phyloP scores from a whole-genome alignment of 2,888 invertebrate species.

The Xestia sexstrigata region DNA sequence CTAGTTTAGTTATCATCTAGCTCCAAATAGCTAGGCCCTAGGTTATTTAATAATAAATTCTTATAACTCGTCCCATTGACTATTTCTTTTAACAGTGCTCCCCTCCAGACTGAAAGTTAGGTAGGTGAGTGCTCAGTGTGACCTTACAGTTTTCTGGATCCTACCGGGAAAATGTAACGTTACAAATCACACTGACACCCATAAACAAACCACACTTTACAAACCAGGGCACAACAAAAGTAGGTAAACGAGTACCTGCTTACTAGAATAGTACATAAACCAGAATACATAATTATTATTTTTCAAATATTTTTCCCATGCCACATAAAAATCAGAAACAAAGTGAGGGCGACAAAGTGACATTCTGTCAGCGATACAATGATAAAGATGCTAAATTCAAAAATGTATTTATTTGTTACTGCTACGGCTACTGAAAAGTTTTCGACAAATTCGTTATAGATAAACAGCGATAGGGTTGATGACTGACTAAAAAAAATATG shows the following conservation, averaged over 20 bases:
- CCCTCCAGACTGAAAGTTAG: too few relatives aligned
- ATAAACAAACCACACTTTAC: not conserved
- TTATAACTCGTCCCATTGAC: too few relatives aligned
- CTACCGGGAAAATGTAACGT: too few relatives aligned
- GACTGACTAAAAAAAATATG: too few relatives aligned
- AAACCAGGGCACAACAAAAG: not conserved
- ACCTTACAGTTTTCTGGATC: too few relatives aligned
- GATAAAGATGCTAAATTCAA: not conserved
- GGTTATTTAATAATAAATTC: too few relatives aligned
- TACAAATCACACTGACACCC: not conserved
- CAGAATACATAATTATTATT: not conserved
- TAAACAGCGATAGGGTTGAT: not conserved
- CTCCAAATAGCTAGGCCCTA: too few relatives aligned
- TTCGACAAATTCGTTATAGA: not conserved
- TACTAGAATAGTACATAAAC: too few relatives aligned
- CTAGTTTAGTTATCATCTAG: too few relatives aligned
- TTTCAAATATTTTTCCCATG: not conserved
- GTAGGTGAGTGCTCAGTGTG: too few relatives aligned
- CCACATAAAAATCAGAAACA: not conserved
- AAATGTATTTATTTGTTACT: not conserved
- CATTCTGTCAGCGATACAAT: not conserved
- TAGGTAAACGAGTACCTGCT: not conserved
- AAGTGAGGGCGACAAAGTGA: not conserved
- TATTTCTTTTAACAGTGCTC: too few relatives aligned
- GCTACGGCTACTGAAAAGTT: not conserved